These are phyloP conservation scores for Papilio xuthus DNA, from an alignment of 1,140 invertebrate genomes.

Conservation along the genomic window DNA sequence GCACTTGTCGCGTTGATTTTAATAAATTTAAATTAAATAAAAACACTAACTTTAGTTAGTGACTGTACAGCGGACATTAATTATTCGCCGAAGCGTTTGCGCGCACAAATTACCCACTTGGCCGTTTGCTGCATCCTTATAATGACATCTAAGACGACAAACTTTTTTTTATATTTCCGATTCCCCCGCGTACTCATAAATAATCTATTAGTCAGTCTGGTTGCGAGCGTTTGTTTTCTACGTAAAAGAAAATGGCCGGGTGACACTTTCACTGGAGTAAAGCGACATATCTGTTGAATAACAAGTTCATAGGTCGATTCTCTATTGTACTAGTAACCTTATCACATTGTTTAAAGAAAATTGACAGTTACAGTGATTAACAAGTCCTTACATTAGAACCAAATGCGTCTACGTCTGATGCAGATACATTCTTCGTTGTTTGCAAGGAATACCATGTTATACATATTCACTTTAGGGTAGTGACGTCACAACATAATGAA, in stretches of 20 bases:
- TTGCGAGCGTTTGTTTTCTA: conserved; percentile 31
- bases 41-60: neutral
- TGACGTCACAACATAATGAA: neutral
- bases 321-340: neutral
- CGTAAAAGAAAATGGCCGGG: conserved; percentile 21
- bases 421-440: neutral
- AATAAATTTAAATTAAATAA: neutral
- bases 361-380: neutral
- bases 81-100: conserved; percentile 43
- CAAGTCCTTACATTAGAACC: neutral
- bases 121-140: conserved; percentile 30
- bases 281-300: neutral
- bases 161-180: conserved; percentile 36
- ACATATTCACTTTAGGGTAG: neutral
- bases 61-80: conserved; percentile 44
- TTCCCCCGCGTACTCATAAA: conserved; percentile 30
- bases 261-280: conserved; percentile 29
- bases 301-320: neutral
- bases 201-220: conserved; percentile 12
- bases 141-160: conserved; percentile 36
- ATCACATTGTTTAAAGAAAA: neutral
- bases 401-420: neutral
- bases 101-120: conserved; percentile 42
- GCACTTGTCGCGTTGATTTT: no score
- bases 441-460: neutral